Evolutionary conservation across 2,797 vertebrate genomes (phyloP), one percentile per base, ranked within the genome.

Genomic region (Alcedo atthis): DNA sequence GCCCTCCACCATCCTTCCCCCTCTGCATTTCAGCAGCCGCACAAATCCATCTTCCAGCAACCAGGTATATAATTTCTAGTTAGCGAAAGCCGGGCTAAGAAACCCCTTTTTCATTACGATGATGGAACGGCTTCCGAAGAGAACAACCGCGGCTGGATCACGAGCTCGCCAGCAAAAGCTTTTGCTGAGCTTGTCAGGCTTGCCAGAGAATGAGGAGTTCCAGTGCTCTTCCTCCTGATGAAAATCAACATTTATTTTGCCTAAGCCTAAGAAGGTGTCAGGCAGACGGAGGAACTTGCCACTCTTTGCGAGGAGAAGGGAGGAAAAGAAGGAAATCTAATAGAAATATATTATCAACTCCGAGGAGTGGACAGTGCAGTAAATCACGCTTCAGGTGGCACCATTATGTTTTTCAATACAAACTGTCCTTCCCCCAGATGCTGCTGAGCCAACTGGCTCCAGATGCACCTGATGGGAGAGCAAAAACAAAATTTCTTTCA

Each of bases 1-100:
- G 9, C 24, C 46, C 24, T 16, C 51, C 67, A 53, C 25, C 8
- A 59, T 9, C 33, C 33, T 58, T 67, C 46, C 85, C 58, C 18
- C 18, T 77, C 84, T 20, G 87, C 79, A 10, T 82, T 89, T 75
- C 37, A 8, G 49, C 63, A 85, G 92, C 49, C 13, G 13, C 18
- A 1, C 90, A 58, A 96, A 96, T 97, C 93, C 85, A 92, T 97
- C 96, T 96, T 93, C 91, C 63, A 12, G 74, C 93, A 95, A 94
- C 87, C 96, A 96, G 95, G 94, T 95, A 81, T 68, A 96, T 97
- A 66, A 96, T 96, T 96, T 94, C 96, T 95, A 94, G 95, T 96
- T 95, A 97, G 95, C 10, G 22, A 91, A 92, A 93, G 87, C 90
- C 35, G 4, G n/a, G 61, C 79, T 70, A 48, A 82, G 77, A 92